A percentile compares a stretch with the other conserved stretches of the same genome.
Evolutionary conservation across 2,888 invertebrate genomes (phyloP).

Genomic region (Lasioglossum figueresi): DNA sequence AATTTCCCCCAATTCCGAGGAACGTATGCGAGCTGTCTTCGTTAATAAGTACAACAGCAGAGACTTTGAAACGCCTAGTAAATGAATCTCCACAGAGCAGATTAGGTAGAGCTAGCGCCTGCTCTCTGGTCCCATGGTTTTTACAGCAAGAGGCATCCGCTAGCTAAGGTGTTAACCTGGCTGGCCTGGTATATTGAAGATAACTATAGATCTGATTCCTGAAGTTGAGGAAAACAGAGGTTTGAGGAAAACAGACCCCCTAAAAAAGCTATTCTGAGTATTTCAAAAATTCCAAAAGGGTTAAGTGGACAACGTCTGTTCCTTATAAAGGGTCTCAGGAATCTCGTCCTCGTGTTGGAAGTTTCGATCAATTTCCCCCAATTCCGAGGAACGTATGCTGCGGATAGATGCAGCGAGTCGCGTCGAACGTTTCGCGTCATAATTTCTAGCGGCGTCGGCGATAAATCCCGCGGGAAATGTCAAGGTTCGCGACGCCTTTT

Average conservation of each 20-base stretch:
- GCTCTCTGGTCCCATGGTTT: too few species aligned
- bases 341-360: background rate
- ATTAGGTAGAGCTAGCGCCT: background rate
- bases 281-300: background rate
- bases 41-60: background rate
- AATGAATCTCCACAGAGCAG: background rate
- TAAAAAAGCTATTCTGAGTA: background rate
- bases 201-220: too few species aligned
- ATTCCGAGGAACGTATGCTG: background rate
- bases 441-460: background rate
- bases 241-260: background rate
- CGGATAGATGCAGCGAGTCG: background rate
- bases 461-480: slow-evolving; percentile 5
- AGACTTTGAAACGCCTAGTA: background rate
- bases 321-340: background rate
- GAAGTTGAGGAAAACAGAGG: too few species aligned
- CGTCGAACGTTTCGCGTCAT: slow-evolving; percentile 5
- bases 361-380: background rate
- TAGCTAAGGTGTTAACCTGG: too few species aligned
- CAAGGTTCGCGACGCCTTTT: slow-evolving; percentile 12
- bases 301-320: background rate
- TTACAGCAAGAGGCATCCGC: too few species aligned
- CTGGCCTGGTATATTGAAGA: too few species aligned
- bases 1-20: too few species aligned
- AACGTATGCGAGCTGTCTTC: background rate